phyloP scores from a whole-genome alignment of 2,113 vertebrate species.

The Dicerorhinus sumatrensis region DNA sequence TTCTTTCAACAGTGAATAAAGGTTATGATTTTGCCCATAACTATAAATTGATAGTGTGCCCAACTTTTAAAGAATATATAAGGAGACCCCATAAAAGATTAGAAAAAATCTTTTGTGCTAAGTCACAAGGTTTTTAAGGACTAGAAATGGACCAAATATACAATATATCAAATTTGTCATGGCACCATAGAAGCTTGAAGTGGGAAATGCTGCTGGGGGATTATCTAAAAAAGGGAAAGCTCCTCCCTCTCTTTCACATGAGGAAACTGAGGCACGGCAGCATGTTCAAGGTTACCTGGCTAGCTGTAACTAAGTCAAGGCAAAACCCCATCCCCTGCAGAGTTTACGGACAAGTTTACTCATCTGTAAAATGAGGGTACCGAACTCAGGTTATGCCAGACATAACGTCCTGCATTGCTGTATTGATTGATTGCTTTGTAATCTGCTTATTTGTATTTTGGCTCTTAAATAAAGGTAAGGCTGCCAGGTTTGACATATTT shows the following conservation, averaged over 20 bases:
- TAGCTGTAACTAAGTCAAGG: not conserved
- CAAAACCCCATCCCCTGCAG: not conserved
- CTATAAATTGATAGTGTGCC: conserved; percentile 24
- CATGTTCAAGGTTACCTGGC: not conserved
- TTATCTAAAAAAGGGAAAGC: not conserved
- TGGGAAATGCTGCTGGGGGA: not conserved
- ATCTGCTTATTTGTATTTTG: conserved; percentile 82
- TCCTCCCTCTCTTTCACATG: not conserved
- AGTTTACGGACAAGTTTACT: conserved; percentile 49
- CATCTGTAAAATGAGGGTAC: conserved; percentile 63
- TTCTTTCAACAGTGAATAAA: conserved; percentile 66
- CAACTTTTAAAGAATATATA: conserved; percentile 18
- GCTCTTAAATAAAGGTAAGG: conserved; percentile 77
- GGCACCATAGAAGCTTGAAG: not conserved
- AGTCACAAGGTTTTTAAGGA: not conserved
- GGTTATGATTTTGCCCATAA: conserved; percentile 62
- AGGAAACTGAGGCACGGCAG: conserved; percentile 51
- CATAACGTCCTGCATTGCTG: conserved; percentile 32
- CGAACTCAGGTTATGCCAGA: conserved; percentile 65
- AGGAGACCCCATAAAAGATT: not conserved
- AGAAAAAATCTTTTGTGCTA: not conserved
- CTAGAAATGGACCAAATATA: not conserved
- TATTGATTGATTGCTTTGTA: conserved; percentile 79
- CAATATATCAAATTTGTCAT: not conserved
- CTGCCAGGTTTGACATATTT: conserved; percentile 81